A percentile compares a stretch with the other conserved stretches of the same genome.
These are phyloP conservation scores for Eledona agricola DNA, from an alignment of 2,888 invertebrate species.

Conservation along the genomic window DNA sequence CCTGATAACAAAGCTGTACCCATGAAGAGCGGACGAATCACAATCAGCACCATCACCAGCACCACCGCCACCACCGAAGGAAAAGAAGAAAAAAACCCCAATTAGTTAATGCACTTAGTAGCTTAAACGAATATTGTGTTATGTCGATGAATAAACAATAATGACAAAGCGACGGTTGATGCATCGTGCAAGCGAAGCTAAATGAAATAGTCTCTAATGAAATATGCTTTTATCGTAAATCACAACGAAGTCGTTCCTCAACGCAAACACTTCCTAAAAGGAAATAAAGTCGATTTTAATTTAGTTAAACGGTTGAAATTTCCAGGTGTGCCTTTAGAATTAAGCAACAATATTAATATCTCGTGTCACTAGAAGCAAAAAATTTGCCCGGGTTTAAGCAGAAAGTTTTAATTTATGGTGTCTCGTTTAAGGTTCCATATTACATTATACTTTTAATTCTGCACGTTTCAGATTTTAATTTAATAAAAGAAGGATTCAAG, in stretches of 20 bases:
- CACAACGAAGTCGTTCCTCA: too few species aligned
- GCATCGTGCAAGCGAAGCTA: too few species aligned
- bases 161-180: too few species aligned
- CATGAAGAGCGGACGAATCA: constrained; percentile 42
- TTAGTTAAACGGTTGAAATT: too few species aligned
- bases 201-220: not conserved
- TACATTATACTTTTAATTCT: constrained; percentile 16
- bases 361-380: constrained; percentile 2
- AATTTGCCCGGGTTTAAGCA: not conserved
- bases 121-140: too few species aligned
- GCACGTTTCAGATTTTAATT: constrained; percentile 20
- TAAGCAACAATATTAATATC: constrained; percentile 1
- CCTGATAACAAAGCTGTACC: constrained; percentile 86
- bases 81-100: constrained; percentile 30
- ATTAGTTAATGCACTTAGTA: constrained; percentile 36
- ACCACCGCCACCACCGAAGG: constrained; percentile 32
- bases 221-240: constrained; percentile 1
- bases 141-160: too few species aligned
- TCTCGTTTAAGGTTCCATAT: constrained; percentile 5
- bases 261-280: too few species aligned
- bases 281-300: too few species aligned
- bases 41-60: constrained; percentile 33
- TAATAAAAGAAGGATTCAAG: constrained; percentile 6
- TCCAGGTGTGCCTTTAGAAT: constrained; percentile 1
- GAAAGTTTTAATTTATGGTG: constrained; percentile 21